These are phyloP conservation scores for Lophius americanus DNA, from an alignment of 2,797 vertebrate genomes.

Conservation along the genomic window DNA sequence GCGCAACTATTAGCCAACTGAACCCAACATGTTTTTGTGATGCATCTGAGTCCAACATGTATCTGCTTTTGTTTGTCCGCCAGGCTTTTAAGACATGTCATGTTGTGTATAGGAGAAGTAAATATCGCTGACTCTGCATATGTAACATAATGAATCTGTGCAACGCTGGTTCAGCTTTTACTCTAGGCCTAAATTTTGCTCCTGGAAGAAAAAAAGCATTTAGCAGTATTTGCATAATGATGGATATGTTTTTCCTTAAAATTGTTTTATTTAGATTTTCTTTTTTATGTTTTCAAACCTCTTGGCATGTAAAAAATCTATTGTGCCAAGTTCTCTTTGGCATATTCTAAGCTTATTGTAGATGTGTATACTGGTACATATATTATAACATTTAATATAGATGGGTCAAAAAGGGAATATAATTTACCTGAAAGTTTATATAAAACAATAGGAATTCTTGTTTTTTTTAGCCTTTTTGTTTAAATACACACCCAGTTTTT, in stretches of 20 bases:
- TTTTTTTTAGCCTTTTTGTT: conserved; percentile 46
- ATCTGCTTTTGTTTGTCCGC: conserved; percentile 56
- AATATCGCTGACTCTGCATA: conserved; percentile 70
- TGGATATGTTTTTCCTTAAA: conserved; percentile 32
- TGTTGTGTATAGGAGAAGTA: conserved; percentile 64
- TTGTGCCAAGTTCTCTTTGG: conserved; percentile 42
- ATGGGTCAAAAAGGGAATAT: conserved; percentile 20
- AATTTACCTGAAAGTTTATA: conserved; percentile 28
- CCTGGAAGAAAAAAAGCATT: conserved; percentile 43
- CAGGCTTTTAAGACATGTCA: conserved; percentile 60
- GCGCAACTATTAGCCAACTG: conserved; percentile 42
- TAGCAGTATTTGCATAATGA: conserved; percentile 73
- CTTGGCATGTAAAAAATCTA: conserved; percentile 27
- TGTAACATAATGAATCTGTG: conserved; percentile 67
- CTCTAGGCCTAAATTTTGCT: conserved; percentile 47
- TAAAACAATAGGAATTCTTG: conserved; percentile 14
- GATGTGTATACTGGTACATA: conserved; percentile 35
- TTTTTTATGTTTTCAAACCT: neutral
- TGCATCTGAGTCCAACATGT: conserved; percentile 53
- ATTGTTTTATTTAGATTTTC: conserved; percentile 39
- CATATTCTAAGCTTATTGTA: conserved; percentile 24
- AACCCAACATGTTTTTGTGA: conserved; percentile 57
- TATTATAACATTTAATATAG: conserved; percentile 34
- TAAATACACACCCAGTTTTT: conserved; percentile 37
- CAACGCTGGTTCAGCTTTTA: conserved; percentile 60